Evolutionary conservation across 1,140 invertebrate genomes (phyloP).

Genomic region (roundworm (Caenorhabditis elegans)): WBcel235 BX284604.4:10800001-10800500

Average conservation of each 20-base stretch:
- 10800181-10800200: background rate
- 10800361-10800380: background rate
- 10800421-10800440: background rate
- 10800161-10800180: conserved; percentile 48
- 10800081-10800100: conserved; percentile 61
- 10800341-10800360: conserved; percentile 5
- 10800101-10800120: conserved; percentile 2
- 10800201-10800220: background rate
- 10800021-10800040: conserved; percentile 33
- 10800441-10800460: background rate
- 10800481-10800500: too few relatives aligned
- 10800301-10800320: too few relatives aligned
- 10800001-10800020: conserved; percentile 24
- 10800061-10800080: conserved; percentile 59
- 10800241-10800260: background rate
- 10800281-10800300: too few relatives aligned
- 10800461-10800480: background rate
- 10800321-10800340: conserved; percentile 2
- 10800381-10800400: background rate
- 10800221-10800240: conserved; percentile 8
- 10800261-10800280: background rate
- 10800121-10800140: background rate
- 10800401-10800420: too few relatives aligned
- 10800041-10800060: conserved; percentile 57
- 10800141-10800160: conserved; percentile 46